Evolutionary conservation across 1,140 invertebrate species (phyloP).

Genomic region (Hydropsyche tenuis): DNA sequence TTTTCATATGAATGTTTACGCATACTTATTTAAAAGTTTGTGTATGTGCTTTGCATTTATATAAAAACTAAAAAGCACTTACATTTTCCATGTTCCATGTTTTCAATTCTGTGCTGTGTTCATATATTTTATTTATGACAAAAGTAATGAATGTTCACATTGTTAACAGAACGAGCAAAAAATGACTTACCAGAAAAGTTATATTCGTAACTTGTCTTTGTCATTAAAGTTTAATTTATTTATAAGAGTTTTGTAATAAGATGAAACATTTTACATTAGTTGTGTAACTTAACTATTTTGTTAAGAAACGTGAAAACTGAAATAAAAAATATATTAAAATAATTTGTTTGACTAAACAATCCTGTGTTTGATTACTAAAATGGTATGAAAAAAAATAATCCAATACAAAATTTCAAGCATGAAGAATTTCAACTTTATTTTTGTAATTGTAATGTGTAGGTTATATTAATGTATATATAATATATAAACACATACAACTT

Average conservation of each 20-base stretch:
- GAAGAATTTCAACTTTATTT: too few species aligned
- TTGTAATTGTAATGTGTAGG: too few species aligned
- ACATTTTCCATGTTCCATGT: constrained; percentile 8
- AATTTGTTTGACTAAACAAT: neutral
- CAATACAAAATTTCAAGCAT: too few species aligned
- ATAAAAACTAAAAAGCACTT: neutral
- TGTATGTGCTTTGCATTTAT: too few species aligned
- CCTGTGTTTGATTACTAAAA: too few species aligned
- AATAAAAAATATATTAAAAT: constrained; percentile 43
- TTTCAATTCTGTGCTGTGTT: constrained; percentile 34
- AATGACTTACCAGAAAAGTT: constrained; percentile 39
- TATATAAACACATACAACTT: too few species aligned
- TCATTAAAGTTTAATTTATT: constrained; percentile 49
- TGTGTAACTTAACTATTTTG: constrained; percentile 49
- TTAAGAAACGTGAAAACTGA: constrained; percentile 46
- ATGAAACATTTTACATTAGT: constrained; percentile 47
- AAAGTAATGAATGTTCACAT: constrained; percentile 24
- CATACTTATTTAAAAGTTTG: too few species aligned
- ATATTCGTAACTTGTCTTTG: constrained; percentile 37
- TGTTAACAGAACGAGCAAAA: constrained; percentile 40
- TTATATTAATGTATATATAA: too few species aligned
- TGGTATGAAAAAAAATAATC: too few species aligned
- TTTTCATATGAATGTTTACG: too few species aligned
- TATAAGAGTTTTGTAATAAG: constrained; percentile 49
- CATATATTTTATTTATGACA: constrained; percentile 32